Percentiles rank a stretch among this genome's conserved stretches.
Evolutionary conservation across 2,797 vertebrate genomes (phyloP).

Genomic region (Lindbergichthys nudifrons): DNA sequence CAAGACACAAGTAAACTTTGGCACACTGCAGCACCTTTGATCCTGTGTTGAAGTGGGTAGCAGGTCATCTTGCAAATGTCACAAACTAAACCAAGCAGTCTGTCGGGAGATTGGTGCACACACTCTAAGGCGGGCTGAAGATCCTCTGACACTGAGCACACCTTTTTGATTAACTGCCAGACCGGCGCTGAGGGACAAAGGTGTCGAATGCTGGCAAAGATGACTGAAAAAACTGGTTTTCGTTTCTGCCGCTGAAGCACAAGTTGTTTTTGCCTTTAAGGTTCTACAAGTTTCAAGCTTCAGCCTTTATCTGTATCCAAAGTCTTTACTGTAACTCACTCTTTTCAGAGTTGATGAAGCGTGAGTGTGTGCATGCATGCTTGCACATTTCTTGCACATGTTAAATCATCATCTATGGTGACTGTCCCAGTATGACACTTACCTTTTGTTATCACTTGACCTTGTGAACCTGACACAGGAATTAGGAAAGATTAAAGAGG

Average conservation of each 20-base stretch:
- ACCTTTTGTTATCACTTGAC: slow-evolving; percentile 49
- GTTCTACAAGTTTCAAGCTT: slow-evolving; percentile 44
- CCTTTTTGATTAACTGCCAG: slow-evolving; percentile 69
- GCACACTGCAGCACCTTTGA: slow-evolving; percentile 7
- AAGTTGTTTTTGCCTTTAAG: slow-evolving; percentile 52
- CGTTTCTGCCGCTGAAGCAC: slow-evolving; percentile 22
- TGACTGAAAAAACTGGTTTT: slow-evolving; percentile 79
- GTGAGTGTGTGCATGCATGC: slow-evolving; percentile 4
- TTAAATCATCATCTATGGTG: slow-evolving; percentile 26
- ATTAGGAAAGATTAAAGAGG: slow-evolving; percentile 19
- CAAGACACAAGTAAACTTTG: slow-evolving; percentile 4
- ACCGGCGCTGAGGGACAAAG: slow-evolving; percentile 47
- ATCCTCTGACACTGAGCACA: slow-evolving; percentile 51
- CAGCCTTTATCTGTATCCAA: slow-evolving; percentile 44
- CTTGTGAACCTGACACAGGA: slow-evolving; percentile 37
- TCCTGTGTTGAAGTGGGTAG: slow-evolving; percentile 8
- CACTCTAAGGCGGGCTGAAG: slow-evolving; percentile 20
- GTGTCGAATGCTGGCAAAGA: slow-evolving; percentile 67
- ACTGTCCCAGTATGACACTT: slow-evolving; percentile 39
- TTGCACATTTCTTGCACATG: slow-evolving; percentile 32
- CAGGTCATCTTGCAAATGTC: slow-evolving; percentile 29
- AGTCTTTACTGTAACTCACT: slow-evolving; percentile 39
- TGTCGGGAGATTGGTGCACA: slow-evolving; percentile 17
- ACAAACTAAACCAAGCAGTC: slow-evolving; percentile 24
- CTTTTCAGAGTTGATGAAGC: slow-evolving; percentile 51